These are phyloP conservation scores for Sebastes taczanowskii DNA, from an alignment of 2,797 vertebrate genomes.

Conservation along the genomic window DNA sequence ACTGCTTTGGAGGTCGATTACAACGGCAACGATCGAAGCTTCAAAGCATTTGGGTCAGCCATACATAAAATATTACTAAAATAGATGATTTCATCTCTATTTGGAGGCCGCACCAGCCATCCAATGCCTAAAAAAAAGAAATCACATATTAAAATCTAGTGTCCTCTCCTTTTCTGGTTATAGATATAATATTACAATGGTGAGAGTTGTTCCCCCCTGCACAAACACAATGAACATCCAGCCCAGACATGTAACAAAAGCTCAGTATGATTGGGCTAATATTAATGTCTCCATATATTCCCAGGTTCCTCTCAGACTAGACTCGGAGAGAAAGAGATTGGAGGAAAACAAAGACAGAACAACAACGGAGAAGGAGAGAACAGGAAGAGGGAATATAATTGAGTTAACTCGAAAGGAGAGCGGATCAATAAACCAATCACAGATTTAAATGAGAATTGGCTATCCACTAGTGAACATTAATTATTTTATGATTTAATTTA, in stretches of 20 bases:
- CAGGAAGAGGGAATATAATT: conserved; percentile 6
- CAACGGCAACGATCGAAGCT: neutral
- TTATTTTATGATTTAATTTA: conserved; percentile 28
- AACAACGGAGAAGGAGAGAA: conserved; percentile 1
- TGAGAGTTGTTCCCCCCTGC: conserved; percentile 7
- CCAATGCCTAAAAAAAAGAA: conserved; percentile 4
- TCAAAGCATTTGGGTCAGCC: neutral
- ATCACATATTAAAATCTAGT: conserved; percentile 29
- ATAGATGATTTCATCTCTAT: conserved; percentile 3
- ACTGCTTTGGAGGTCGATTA: no score
- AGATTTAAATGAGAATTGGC: conserved; percentile 34
- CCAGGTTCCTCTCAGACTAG: conserved; percentile 17
- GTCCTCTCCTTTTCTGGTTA: conserved; percentile 8
- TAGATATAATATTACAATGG: conserved; percentile 34
- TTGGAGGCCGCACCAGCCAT: neutral
- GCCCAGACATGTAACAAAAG: conserved; percentile 28
- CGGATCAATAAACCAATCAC: conserved; percentile 53
- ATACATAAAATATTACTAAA: conserved; percentile 8
- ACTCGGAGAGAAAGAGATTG: neutral
- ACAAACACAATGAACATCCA: conserved; percentile 52
- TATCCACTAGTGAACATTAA: conserved; percentile 13
- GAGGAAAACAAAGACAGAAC: conserved; percentile 22
- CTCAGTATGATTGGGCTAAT: conserved; percentile 28
- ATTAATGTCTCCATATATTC: conserved; percentile 49
- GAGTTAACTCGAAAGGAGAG: conserved; percentile 29